Base-by-base conservation (phyloP, 2,797 vertebrate genomes). In the Antrozous pallidus region DNA sequence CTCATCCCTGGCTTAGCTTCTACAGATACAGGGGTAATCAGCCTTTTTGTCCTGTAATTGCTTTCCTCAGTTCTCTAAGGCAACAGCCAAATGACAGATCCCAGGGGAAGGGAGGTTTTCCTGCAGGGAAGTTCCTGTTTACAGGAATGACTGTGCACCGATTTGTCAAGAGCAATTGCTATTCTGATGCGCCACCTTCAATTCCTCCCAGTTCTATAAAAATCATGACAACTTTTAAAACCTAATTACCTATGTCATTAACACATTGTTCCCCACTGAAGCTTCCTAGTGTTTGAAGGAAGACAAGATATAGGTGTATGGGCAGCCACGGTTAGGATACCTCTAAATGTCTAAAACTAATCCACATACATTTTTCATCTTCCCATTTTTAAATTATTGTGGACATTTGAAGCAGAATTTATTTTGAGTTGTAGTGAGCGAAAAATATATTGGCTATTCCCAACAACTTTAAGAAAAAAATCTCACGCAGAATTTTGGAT, bases 51-150 rank as follows among this genome's bases (percentile, higher is more conserved):
- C 81, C 94, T 93, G 40, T 75, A 96, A 93, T 93, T 95, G 40
- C 65, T 96, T 91, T 70, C 88, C 51, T 97, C 87, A 84, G 89
- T 96, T 97, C 85, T 96, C 82, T 70, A 90, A 90, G 93, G 95
- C 95, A 90, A 93, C 95, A 97, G 96, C 42, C 47, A 63, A 77
- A 85, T 96, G 94, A 90, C 0, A 94, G 58, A n/a, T 89, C 94
- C 78, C 90, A 91, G 61, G 89, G 61, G 8, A 93, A 93, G 94
- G 94, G 94, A 96, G 56, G 88, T 93, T 94, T 89, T 96, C 56
- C 63, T 91, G 54, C 83, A n/a, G 75, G 94, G 93, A 95, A 95
- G 94, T 98, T 95, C 86, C 91, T 97, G 91, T 97, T 88, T 97
- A 78, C 7, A 0, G 81, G 74, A 96, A 71, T 31, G 61, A 81